Evolutionary conservation across 1,140 invertebrate genomes (phyloP), one percentile per base, ranked within the genome.

Genomic region (Sminthurinus signatus): DNA sequence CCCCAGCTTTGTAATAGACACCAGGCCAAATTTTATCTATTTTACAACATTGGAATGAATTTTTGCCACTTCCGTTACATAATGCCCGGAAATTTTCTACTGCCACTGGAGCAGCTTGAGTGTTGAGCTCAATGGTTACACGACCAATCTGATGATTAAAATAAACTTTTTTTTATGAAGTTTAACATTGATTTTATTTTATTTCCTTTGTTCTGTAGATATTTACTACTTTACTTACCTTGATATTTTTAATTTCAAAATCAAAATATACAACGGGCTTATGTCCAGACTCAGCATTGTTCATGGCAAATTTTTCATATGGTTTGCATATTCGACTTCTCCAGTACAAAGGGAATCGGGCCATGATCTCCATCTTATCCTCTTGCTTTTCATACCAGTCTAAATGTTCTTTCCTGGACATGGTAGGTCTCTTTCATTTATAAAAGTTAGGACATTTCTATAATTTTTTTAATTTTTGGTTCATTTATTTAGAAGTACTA

Each of bases 1-100:
- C 94, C 93, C 8, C 93, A 96, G 71, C 96, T 94, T 77, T 97
- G 93, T 62, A 94, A 93, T 8, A 93, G 93, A 85, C 96, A 93
- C 76, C 89, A 93, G 89, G 92, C 91, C 84, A 95, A 93, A 73
- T 90, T 88, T 51, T 91, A 91, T 76, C 97, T 96, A 46, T 97
- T 88, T 66, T 93, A 82, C 75, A 94, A 92, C 75, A 97, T 93
- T 32, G 77, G 82, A 72, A 86, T 89, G 1, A 87, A 88, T 78
- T 95, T 91, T 78, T 88, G 97, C 0, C 93, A 93, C 76, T 88
- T 75, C 95, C 89, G 2, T 93, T 97, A 75, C 95, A 98, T 0
- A 98, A 79, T 58, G 86, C 86, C 28, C 89, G 81, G 75, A 98
- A 98, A 77, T 98, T 98, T 75, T 96, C 91, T 44, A 89, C 91